Percentiles rank a stretch among this genome's conserved stretches.
phyloP scores from a whole-genome alignment of 2,797 vertebrate genomes.

The Lagodon rhomboides region DNA sequence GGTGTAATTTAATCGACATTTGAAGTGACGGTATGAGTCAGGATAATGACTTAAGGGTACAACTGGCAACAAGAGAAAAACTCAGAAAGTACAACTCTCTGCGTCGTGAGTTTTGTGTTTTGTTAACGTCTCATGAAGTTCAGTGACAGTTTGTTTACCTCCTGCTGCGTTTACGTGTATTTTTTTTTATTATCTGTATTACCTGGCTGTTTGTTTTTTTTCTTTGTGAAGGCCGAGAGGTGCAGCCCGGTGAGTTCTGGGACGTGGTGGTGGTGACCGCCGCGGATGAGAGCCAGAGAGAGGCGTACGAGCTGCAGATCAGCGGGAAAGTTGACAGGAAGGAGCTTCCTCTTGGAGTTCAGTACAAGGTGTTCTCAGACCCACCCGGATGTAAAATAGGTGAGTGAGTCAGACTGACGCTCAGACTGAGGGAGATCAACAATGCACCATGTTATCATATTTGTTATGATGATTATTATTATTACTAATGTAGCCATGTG shows the following conservation, averaged over 20 bases:
- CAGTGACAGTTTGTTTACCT: background rate
- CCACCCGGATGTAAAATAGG: conserved; percentile 92
- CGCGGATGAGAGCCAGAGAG: conserved; percentile 87
- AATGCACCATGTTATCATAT: background rate
- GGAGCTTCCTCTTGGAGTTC: conserved; percentile 89
- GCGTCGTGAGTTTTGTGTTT: conserved; percentile 75
- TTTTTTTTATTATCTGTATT: background rate
- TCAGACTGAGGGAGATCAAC: too few relatives aligned
- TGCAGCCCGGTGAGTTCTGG: conserved; percentile 88
- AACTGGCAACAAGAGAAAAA: conserved; percentile 77
- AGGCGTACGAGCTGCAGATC: conserved; percentile 89
- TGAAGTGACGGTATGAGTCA: conserved; percentile 54
- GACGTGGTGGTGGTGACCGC: conserved; percentile 92
- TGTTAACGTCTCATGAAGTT: background rate
- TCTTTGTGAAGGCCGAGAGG: conserved; percentile 78
- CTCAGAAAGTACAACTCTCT: conserved; percentile 74
- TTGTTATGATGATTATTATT: background rate
- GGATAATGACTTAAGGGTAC: conserved; percentile 51
- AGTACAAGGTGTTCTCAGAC: conserved; percentile 91
- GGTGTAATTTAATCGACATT: background rate
- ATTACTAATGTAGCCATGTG: background rate
- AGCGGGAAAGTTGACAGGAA: conserved; percentile 84
- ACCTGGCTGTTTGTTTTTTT: background rate
- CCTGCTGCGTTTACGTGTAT: background rate
- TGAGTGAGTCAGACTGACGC: conserved; percentile 49